Evolutionary conservation across 37 sponge, comb jelly and placozoan species (phyloP).

Genomic region (Theonella swinhoei): DNA sequence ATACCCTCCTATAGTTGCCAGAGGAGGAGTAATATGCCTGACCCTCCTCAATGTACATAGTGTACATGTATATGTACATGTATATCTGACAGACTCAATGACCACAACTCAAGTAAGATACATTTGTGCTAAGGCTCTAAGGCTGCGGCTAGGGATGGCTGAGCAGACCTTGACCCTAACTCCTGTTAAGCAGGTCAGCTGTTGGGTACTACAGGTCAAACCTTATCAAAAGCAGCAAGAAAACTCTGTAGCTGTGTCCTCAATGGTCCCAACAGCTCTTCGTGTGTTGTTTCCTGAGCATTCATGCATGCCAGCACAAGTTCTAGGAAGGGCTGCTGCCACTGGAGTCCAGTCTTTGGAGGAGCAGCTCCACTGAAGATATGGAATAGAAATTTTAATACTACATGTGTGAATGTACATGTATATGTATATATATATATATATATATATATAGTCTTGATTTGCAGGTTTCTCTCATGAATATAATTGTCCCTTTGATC

Average conservation of each 20-base stretch:
- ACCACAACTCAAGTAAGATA: not conserved
- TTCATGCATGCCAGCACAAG: constrained; percentile 88
- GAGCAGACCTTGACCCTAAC: too few relatives aligned
- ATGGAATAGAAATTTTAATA: not conserved
- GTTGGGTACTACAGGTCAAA: too few relatives aligned
- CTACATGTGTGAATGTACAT: too few relatives aligned
- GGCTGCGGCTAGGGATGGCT: too few relatives aligned
- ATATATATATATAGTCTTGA: too few relatives aligned
- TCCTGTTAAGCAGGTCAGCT: too few relatives aligned
- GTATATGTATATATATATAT: too few relatives aligned
- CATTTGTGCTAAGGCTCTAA: too few relatives aligned
- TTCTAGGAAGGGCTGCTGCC: constrained; percentile 93
- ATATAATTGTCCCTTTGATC: too few relatives aligned
- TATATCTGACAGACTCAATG: too few relatives aligned
- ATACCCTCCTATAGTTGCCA: constrained; percentile 60
- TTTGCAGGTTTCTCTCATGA: too few relatives aligned
- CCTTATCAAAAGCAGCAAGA: constrained; percentile 79
- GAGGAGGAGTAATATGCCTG: not conserved
- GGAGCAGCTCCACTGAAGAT: constrained; percentile 47
- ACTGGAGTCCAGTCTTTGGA: constrained; percentile 78
- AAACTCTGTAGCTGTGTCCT: constrained; percentile 79
- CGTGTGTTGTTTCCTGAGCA: constrained; percentile 66
- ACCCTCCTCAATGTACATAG: not conserved
- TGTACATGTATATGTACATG: too few relatives aligned
- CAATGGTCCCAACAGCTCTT: constrained; percentile 77